Evolutionary conservation across 2,888 invertebrate species (phyloP).

Genomic region (Eristalis intricaria): DNA sequence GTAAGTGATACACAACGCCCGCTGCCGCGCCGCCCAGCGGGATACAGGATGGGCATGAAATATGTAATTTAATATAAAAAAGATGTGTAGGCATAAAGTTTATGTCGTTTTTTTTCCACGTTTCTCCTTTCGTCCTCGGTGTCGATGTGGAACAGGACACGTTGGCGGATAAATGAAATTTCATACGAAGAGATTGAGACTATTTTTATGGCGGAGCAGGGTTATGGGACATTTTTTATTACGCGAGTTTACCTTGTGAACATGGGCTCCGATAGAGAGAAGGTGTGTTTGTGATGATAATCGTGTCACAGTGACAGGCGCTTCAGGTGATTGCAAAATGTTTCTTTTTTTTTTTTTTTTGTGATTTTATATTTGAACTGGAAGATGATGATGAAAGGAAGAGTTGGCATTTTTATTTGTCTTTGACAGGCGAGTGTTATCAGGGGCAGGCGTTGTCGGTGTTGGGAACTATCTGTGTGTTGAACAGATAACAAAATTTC

Average conservation of each 20-base stretch:
- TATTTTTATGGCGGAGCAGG: neutral
- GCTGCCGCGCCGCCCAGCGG: too few relatives aligned
- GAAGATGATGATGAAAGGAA: too few relatives aligned
- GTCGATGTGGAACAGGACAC: neutral
- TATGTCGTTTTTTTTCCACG: neutral
- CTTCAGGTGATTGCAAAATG: too few relatives aligned
- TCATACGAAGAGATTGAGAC: neutral
- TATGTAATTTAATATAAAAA: slow-evolving; percentile 1
- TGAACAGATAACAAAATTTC: too few relatives aligned
- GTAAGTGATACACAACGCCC: slow-evolving; percentile 80
- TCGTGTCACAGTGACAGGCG: neutral
- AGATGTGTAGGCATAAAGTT: slow-evolving; percentile 1
- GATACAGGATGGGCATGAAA: neutral
- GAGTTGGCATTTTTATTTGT: too few relatives aligned
- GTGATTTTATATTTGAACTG: too few relatives aligned
- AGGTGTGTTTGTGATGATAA: neutral
- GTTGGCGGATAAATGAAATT: slow-evolving; percentile 4
- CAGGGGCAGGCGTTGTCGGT: too few relatives aligned
- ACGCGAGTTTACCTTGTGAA: neutral
- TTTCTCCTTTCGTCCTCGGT: neutral
- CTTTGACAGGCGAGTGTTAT: too few relatives aligned
- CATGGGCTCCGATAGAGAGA: neutral
- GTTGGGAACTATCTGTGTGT: too few relatives aligned
- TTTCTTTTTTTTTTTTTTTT: too few relatives aligned
- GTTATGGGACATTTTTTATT: neutral